These are phyloP conservation scores for Acanthornis magna DNA, from an alignment of 2,797 vertebrate species.

Conservation along the genomic window DNA sequence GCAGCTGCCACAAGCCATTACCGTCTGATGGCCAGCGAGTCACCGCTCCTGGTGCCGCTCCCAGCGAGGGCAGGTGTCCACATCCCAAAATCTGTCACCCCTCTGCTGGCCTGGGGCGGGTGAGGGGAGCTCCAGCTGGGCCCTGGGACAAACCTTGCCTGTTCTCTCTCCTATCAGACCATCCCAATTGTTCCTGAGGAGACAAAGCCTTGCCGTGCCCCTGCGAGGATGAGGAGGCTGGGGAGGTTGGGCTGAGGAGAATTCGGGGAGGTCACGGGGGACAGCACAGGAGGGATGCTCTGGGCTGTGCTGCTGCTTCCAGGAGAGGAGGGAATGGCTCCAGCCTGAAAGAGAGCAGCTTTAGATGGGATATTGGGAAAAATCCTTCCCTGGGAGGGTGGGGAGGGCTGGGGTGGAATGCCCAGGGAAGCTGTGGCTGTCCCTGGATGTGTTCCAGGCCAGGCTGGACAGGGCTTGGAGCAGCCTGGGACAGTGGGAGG, in stretches of 20 bases:
- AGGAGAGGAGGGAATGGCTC: background rate
- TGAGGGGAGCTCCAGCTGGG: background rate
- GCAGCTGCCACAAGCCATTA: slow-evolving; percentile 12
- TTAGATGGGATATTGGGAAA: background rate
- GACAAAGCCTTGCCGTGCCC: background rate
- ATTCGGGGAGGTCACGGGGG: too few species aligned
- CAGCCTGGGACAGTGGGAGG: too few species aligned
- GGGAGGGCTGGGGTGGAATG: too few species aligned
- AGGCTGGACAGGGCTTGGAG: too few species aligned
- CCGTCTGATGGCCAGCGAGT: background rate
- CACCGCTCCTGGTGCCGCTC: background rate
- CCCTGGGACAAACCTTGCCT: rapidly evolving
- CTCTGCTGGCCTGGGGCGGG: background rate
- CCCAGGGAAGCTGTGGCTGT: background rate
- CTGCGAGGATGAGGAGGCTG: background rate
- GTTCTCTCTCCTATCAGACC: rapidly evolving
- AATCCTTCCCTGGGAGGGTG: background rate
- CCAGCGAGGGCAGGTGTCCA: background rate
- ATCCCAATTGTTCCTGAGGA: background rate
- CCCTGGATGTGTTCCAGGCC: too few species aligned
- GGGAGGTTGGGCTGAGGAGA: background rate
- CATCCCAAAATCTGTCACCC: background rate
- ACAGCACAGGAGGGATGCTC: rapidly evolving
- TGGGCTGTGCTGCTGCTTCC: background rate
- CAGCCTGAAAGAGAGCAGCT: background rate